Percentiles rank a stretch among this genome's conserved stretches.
Evolutionary conservation across 2,888 invertebrate species (phyloP).

Genomic region (Lymantria monacha): DNA sequence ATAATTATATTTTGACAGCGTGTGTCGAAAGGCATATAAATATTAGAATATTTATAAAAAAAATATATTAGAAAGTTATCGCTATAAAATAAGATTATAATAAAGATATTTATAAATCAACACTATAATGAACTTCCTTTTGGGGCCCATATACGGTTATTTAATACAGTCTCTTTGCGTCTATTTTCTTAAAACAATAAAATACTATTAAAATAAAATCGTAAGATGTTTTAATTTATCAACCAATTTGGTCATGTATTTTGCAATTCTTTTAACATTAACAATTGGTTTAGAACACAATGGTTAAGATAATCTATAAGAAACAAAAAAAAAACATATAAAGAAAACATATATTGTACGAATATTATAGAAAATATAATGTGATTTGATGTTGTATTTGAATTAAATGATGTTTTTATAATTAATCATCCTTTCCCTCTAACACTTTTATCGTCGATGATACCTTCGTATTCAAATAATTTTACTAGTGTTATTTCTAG

Average conservation of each 20-base stretch:
- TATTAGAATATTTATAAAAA: slow-evolving; percentile 51
- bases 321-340: slow-evolving; percentile 57
- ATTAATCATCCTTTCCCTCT: slow-evolving; percentile 72
- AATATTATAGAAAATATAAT: slow-evolving; percentile 81
- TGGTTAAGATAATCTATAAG: slow-evolving; percentile 57
- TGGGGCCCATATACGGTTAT: slow-evolving; percentile 58
- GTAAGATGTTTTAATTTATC: slow-evolving; percentile 39
- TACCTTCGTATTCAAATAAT: neutral
- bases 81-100: slow-evolving; percentile 52
- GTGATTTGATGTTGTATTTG: slow-evolving; percentile 82
- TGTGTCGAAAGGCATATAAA: slow-evolving; percentile 36
- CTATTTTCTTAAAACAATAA: slow-evolving; percentile 61
- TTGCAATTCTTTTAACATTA: slow-evolving; percentile 32
- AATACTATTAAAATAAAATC: slow-evolving; percentile 49
- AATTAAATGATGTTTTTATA: slow-evolving; percentile 79
- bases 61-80: slow-evolving; percentile 58
- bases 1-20: slow-evolving; percentile 26
- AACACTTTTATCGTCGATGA: slow-evolving; percentile 19
- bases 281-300: slow-evolving; percentile 49
- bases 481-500: no score
- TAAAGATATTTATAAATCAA: slow-evolving; percentile 47
- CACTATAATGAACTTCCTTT: slow-evolving; percentile 48
- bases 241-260: slow-evolving; percentile 37
- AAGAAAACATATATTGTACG: slow-evolving; percentile 69
- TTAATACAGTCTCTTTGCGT: slow-evolving; percentile 49